Conservation (phyloP, 2,888 invertebrate species). For the Drosophila parthenogenetica region DNA sequence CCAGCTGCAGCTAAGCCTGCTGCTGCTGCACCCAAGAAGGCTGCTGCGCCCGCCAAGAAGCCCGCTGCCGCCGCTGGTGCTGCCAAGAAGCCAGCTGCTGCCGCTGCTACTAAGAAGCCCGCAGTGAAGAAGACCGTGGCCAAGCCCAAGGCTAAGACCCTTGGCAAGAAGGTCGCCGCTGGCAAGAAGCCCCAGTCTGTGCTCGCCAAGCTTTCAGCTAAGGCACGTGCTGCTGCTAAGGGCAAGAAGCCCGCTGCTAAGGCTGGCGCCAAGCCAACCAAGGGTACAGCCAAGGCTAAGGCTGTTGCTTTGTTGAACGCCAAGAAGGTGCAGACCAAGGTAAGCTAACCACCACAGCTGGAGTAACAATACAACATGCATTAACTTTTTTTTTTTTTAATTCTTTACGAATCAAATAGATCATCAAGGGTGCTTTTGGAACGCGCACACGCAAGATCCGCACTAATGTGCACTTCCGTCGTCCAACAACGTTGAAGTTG, state of each 20-base stretch:
- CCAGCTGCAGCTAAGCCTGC: conserved; percentile 83
- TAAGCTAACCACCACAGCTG: conserved; percentile 80
- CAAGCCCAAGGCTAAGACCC: conserved; percentile 83
- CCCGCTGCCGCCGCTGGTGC: conserved; percentile 71
- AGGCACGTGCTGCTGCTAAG: conserved; percentile 84
- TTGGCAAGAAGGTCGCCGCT: conserved; percentile 82
- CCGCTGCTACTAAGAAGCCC: conserved; percentile 81
- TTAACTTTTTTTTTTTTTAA: too few relatives aligned
- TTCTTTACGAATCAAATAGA: conserved; percentile 86
- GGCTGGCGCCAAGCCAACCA: conserved; percentile 84
- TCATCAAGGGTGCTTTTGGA: conserved; percentile 96
- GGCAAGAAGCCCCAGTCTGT: conserved; percentile 85
- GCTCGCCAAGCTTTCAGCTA: conserved; percentile 84
- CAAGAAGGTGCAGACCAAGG: conserved; percentile 94
- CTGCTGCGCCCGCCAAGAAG: conserved; percentile 81
- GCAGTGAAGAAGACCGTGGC: conserved; percentile 82
- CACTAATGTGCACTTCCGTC: conserved; percentile 97
- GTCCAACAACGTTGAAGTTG: conserved; percentile 96
- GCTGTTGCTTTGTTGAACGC: conserved; percentile 90
- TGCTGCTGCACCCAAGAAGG: conserved; percentile 74
- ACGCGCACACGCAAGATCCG: conserved; percentile 95
- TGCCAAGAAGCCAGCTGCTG: conserved; percentile 84
- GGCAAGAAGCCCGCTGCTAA: conserved; percentile 82
- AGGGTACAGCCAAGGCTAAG: conserved; percentile 87
- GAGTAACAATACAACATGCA: too few relatives aligned